phyloP scores from a whole-genome alignment of 2,113 vertebrate species.

The Varanus komodoensis region DNA sequence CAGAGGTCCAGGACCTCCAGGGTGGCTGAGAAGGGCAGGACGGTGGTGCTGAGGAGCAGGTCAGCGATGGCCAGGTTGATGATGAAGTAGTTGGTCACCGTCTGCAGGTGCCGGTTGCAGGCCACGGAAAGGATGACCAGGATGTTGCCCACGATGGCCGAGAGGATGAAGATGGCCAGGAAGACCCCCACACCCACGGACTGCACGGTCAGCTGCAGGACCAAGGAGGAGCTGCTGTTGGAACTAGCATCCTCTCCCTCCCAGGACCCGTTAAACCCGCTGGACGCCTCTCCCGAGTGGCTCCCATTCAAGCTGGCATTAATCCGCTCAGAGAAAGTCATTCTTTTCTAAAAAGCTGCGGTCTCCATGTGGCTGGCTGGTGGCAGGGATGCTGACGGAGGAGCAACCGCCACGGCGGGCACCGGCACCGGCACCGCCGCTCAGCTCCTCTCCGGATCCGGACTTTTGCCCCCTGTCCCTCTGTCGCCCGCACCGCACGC shows the following conservation, averaged over 20 bases:
- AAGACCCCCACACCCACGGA: conserved; percentile 88
- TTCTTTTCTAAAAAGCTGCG: conserved; percentile 74
- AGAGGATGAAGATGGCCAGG: conserved; percentile 90
- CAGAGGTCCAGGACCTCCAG: conserved; percentile 95
- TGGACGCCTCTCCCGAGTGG: conserved; percentile 69
- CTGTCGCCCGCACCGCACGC: too few relatives aligned
- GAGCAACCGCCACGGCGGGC: background rate
- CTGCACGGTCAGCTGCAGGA: conserved; percentile 83
- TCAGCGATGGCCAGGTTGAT: conserved; percentile 97
- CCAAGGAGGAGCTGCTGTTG: conserved; percentile 70
- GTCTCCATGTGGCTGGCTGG: conserved; percentile 73
- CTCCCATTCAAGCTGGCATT: conserved; percentile 87
- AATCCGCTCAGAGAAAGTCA: conserved; percentile 86
- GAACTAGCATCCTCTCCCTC: conserved; percentile 72
- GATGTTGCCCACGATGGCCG: conserved; percentile 95
- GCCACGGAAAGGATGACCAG: conserved; percentile 95
- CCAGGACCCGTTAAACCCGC: conserved; percentile 65
- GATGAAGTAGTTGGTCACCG: conserved; percentile 98
- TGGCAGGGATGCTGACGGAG: conserved; percentile 54
- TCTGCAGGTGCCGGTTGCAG: conserved; percentile 95
- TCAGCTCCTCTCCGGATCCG: too few relatives aligned
- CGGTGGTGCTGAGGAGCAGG: conserved; percentile 90
- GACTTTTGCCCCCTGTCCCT: too few relatives aligned
- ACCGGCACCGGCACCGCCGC: fast-evolving
- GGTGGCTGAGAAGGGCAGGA: conserved; percentile 96